Base-by-base conservation (phyloP, 2,113 vertebrate species). In the Colossoma macropomum region DNA sequence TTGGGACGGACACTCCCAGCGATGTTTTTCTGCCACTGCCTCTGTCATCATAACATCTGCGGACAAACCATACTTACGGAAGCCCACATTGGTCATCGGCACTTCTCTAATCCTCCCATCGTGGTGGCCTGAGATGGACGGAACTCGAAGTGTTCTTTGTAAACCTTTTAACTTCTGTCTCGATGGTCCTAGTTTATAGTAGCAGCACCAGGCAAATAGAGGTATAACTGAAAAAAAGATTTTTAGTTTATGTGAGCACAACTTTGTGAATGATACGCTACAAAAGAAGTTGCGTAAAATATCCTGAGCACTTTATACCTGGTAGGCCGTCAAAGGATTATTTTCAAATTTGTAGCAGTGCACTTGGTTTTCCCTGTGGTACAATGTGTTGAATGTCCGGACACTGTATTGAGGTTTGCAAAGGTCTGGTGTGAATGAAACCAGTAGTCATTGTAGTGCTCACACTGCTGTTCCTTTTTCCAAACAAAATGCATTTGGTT, bases 301-400 rank as follows among this genome's bases (percentile, higher is more conserved):
- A 90, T 93, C 89, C 91, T 87, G 88, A 91, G 92, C 93, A 94
- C 94, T 93, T 94, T 93, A 88, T 88, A 84, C 88, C 84, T 89
- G 82, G 89, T 92, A 90, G 90, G 87, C 88, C 87, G 82, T 92
- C 85, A 84, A 65, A 87, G 86, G 85, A 56, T 82, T 85, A 50
- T 81, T 85, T 84, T 86, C 71, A 82, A 83, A 86, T 85, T 92
- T 92, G 92, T 93, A 93, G 90, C 92, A 90, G 87, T 90, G 89
- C 89, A 89, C 86, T 90, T 87, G 86, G 82, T 75, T 90, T 74
- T 86, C 79, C 80, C 87, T 88, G 84, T 91, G 86, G 86, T 90
- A 90, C 91, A 94, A 93, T 93, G 92, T 93, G 19, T 63, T 59
- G 19, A 77, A 82, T 68, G 80, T 77, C 21, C 13, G 82, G 83